phyloP scores from a whole-genome alignment of 2,113 vertebrate species.

The mouse (Mus musculus) region DNA sequence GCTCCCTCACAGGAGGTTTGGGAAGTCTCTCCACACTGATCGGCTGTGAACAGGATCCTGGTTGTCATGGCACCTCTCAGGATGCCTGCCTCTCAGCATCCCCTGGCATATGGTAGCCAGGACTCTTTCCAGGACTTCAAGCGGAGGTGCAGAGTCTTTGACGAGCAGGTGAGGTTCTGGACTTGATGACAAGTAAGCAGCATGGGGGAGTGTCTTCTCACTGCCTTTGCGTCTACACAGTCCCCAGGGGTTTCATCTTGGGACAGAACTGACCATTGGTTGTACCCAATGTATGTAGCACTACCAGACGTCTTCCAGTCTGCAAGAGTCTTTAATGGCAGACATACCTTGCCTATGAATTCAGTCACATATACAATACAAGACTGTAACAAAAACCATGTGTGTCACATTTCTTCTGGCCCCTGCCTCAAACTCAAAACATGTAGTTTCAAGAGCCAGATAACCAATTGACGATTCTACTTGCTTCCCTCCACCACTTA shows the following conservation, averaged over 20 bases:
- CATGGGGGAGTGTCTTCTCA: slow-evolving; percentile 54
- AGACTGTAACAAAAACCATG: slow-evolving; percentile 76
- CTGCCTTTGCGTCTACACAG: slow-evolving; percentile 69
- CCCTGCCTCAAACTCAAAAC: slow-evolving; percentile 72
- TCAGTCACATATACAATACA: slow-evolving; percentile 76
- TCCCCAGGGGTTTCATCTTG: slow-evolving; percentile 60
- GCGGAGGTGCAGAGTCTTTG: slow-evolving; percentile 47
- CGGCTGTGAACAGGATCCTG: neutral
- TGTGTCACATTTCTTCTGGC: slow-evolving; percentile 74
- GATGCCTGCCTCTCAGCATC: neutral
- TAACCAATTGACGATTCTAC: slow-evolving; percentile 74
- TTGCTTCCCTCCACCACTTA: slow-evolving; percentile 76
- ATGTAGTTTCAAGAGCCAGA: slow-evolving; percentile 76
- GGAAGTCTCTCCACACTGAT: neutral
- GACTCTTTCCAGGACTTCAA: slow-evolving; percentile 50
- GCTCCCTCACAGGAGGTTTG: slow-evolving; percentile 19
- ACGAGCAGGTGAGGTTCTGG: slow-evolving; percentile 60
- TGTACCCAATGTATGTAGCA: slow-evolving; percentile 68
- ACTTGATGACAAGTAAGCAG: slow-evolving; percentile 65
- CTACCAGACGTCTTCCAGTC: slow-evolving; percentile 77
- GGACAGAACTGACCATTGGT: slow-evolving; percentile 68
- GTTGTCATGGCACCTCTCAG: neutral
- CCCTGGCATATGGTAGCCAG: neutral
- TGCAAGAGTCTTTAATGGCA: slow-evolving; percentile 64
- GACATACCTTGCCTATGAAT: slow-evolving; percentile 50